Base-by-base conservation (phyloP, 2,113 vertebrate genomes). In the Hymenochirus boettgeri region DNA sequence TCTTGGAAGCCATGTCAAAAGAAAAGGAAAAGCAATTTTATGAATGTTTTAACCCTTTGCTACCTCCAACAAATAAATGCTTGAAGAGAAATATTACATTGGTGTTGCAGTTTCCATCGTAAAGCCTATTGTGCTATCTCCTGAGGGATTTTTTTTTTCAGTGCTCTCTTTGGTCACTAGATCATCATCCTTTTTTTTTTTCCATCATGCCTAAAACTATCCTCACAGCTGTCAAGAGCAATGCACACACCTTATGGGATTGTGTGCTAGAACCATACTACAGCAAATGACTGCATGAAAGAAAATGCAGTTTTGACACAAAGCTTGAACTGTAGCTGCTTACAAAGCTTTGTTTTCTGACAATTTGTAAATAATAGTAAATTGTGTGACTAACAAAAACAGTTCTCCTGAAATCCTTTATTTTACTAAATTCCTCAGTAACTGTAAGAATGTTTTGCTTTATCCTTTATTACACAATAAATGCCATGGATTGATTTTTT, bases 41-140 rank as follows among this genome's bases (percentile, higher is more conserved):
- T 75, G 70, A 77, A 75, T 71, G 27, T 53, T 72, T 80, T 76
- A 80, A 76, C 74, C 81, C 75, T 73, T 66, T 54, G 51, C 56
- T 27, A 8, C 23, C 27, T 22, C 5, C 19, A 47, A 57, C 23
- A 58, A 21, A 46, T 55, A 72, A 53, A 61, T 72, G 63, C 12
- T 62, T 58, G 65, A 63, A 58, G 59, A 75, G 72, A 77, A 50
- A 73, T 64, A 69, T 15, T 35, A 46, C 18, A 62, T 26, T 69
- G 35, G 39, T 52, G 3, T 35, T 7, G 2, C 64, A 59, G 63
- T 31, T 50, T 57, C 57, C 45, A 18, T 21, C 48, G 10, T 22
- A 52, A 58, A 50, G 45, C 56, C 37, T 51, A 67, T 67, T 67
- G 64, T 58, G 53, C 21, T 57, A 21, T 51, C 64, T 67, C 64